Evolutionary conservation across 2,888 invertebrate genomes (phyloP), one percentile per base, ranked within the genome.

Genomic region (Didymodactylos carnosus): DNA sequence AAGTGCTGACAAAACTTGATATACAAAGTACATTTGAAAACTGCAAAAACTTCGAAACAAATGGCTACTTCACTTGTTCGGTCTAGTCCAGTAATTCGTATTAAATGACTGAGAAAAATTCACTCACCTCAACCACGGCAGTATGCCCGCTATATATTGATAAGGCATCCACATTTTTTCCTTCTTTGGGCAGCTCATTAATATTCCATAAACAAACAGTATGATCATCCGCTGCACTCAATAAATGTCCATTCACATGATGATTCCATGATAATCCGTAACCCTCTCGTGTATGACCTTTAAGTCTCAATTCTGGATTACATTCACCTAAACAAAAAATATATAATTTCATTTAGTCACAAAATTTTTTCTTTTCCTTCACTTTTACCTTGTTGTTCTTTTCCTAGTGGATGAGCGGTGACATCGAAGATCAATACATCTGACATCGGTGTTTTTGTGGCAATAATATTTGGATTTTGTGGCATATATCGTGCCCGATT

Each of bases 201-300:
- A 98, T 94, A 82, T 99, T 97, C 98, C 98, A 99, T 79, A 99
- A 85, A 82, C 98, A 99, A 79, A 98, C 95, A 29, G 95, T 97
- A 85, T 94, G 95, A 85, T 98, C 98, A 84, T 99, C 98, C 76
- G 95, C 89, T 35, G 94, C 94, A 78, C 94, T 94, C 13, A 97
- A 86, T 76, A 98, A 86, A 82, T 95, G 92, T 6, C 97, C 98
- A 85, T 95, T 94, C 51, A 94, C 86, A 84, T 95, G 97, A 1
- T 95, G 94, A 84, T 99, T 99, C 98, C 98, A 99, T 1, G 95
- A 97, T 39, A 99, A 86, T 16, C 98, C 98, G 83, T 94, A 91
- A 70, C 92, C 94, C 87, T 94, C 94, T 84, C 94, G 94, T 83
- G 93, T 92, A 82, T 95, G 94, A 43, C 94, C 94, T 76, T 92